A percentile compares a stretch with the other conserved stretches of the same genome.
Evolutionary conservation across 2,113 vertebrate species (phyloP).

Genomic region (Trematocara nigrifrons): DNA sequence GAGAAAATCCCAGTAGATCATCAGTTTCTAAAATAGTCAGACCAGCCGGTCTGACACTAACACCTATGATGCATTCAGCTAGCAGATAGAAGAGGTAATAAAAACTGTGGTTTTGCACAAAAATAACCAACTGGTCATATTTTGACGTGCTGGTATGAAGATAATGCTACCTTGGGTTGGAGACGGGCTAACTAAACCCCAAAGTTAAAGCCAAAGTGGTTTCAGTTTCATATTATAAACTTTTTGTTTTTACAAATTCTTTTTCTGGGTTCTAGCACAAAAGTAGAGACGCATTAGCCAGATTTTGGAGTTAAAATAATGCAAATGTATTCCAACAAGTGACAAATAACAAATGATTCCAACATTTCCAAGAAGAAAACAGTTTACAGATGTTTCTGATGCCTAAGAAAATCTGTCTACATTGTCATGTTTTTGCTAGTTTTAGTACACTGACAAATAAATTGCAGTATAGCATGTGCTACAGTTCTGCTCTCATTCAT

Average conservation of each 20-base stretch:
- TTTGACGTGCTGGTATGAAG: neutral
- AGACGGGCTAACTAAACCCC: neutral
- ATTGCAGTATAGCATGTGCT: neutral
- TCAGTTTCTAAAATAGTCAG: neutral
- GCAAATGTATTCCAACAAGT: neutral
- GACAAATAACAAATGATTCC: neutral
- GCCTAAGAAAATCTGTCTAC: neutral
- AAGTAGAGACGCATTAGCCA: neutral
- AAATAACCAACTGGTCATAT: neutral
- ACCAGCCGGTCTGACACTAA: neutral
- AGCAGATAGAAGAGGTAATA: neutral
- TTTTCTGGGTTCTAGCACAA: neutral
- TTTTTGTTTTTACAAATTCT: neutral
- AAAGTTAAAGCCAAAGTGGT: neutral
- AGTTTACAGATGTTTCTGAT: neutral
- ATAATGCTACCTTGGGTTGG: neutral
- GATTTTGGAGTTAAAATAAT: neutral
- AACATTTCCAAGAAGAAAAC: neutral
- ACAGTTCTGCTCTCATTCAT: neutral
- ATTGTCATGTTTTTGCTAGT: neutral
- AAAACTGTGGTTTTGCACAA: neutral
- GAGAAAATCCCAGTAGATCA: neutral
- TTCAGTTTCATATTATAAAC: neutral
- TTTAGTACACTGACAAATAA: neutral
- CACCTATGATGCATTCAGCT: neutral